These are phyloP conservation scores for Cherax quadricarinatus DNA, from an alignment of 1,140 invertebrate genomes.

Conservation along the genomic window DNA sequence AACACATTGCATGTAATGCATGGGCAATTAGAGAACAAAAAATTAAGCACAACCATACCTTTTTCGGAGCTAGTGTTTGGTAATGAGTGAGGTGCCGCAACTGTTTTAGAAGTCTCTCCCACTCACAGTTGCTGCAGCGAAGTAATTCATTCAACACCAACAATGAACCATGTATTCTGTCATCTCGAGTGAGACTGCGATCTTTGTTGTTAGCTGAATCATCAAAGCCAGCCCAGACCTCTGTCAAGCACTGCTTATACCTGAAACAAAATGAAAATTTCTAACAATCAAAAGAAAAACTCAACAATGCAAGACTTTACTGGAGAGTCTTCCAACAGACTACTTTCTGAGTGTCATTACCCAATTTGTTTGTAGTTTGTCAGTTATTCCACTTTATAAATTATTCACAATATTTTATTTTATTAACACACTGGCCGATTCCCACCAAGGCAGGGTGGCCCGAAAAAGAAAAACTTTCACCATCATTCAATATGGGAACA, in stretches of 20 bases:
- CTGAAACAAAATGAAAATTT: conserved; percentile 72
- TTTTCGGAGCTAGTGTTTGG: conserved; percentile 72
- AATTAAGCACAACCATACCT: conserved; percentile 11
- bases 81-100: conserved; percentile 77
- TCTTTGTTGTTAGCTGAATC: conserved; percentile 83
- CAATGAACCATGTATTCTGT: conserved; percentile 94
- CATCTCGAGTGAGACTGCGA: conserved; percentile 87
- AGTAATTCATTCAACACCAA: conserved; percentile 96
- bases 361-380: no score
- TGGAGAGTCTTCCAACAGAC: no score
- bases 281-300: no score
- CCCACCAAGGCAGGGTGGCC: no score
- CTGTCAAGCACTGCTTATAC: conserved; percentile 92
- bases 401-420: no score
- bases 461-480: no score
- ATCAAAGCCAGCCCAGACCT: conserved; percentile 88
- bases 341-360: no score
- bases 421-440: no score
- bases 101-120: conserved; percentile 89
- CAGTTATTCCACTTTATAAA: no score
- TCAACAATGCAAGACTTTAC: no score
- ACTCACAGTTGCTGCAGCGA: conserved; percentile 92
- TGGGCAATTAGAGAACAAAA: not conserved
- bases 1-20: not conserved
- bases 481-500: no score